Base-by-base conservation (phyloP, 2,888 invertebrate species). In the Tupiocoris notatus region DNA sequence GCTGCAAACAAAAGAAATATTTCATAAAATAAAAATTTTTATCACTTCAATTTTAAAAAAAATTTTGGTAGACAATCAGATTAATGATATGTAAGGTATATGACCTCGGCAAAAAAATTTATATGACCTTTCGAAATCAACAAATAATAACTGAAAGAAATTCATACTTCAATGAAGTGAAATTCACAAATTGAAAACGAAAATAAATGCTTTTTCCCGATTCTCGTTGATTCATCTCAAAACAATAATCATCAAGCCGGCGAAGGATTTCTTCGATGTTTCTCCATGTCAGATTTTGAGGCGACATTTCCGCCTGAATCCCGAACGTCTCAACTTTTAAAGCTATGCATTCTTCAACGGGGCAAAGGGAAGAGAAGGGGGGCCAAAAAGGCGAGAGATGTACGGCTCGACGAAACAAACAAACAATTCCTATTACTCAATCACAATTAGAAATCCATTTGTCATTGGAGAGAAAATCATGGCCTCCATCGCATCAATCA, bases 1-100 rank as follows among this genome's bases (percentile, higher is more conserved):
- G 84, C 87, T 87, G 84, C 2, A 67, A 67, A 20, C 39, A 57
- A 57, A n/a, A 57, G 18, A 56, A 68, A 68, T 59, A 59, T 59
- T 18, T 59, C n/a, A 39, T 7, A 39, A 3, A n/a, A n/a, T n/a
- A n/a, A n/a, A n/a, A n/a, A n/a, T n/a, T n/a, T n/a, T n/a, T n/a
- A n/a, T n/a, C n/a, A n/a, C n/a, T n/a, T n/a, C n/a, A n/a, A n/a
- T n/a, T n/a, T 59, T 59, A n/a, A 59, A 59, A 59, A 59, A 59
- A 6, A 59, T 18, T n/a, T n/a, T n/a, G n/a, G n/a, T n/a, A n/a
- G n/a, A n/a, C n/a, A n/a, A n/a, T n/a, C n/a, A n/a, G n/a, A n/a
- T n/a, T n/a, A n/a, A n/a, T n/a, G n/a, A n/a, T n/a, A n/a, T n/a
- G n/a, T n/a, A n/a, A n/a, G n/a, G n/a, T n/a, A n/a, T n/a, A n/a